Conservation (phyloP, 2,888 invertebrate genomes). For the Hydrotaea cyrtoneurina region DNA sequence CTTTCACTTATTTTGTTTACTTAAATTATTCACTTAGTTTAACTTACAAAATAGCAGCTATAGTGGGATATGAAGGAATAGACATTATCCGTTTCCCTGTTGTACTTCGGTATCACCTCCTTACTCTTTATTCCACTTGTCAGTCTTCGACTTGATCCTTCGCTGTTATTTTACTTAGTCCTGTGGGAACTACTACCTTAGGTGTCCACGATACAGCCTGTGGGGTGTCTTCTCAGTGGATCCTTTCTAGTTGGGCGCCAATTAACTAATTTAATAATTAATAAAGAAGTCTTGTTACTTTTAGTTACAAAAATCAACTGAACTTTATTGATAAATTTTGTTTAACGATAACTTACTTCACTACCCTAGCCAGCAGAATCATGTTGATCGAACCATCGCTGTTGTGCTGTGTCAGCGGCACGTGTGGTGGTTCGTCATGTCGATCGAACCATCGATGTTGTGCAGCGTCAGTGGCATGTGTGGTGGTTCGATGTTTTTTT, state of each 20-base stretch:
- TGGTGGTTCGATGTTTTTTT: constrained; percentile 1
- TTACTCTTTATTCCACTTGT: too few relatives aligned
- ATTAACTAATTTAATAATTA: neutral
- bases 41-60: too few relatives aligned
- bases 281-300: neutral
- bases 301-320: neutral
- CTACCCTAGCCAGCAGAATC: neutral
- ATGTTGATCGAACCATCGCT: neutral
- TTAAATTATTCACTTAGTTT: too few relatives aligned
- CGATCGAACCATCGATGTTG: too few relatives aligned
- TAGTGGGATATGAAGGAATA: too few relatives aligned
- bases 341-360: too few relatives aligned
- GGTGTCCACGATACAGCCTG: neutral
- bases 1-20: too few relatives aligned
- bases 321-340: neutral
- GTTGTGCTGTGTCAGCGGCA: neutral
- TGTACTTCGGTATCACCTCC: too few relatives aligned
- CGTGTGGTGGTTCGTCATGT: too few relatives aligned
- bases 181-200: neutral
- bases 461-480: too few relatives aligned
- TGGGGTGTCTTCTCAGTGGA: neutral
- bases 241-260: constrained; percentile 1
- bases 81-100: too few relatives aligned
- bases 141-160: neutral
- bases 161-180: neutral